A percentile compares a stretch with the other conserved stretches of the same genome.
phyloP scores from a whole-genome alignment of 2,797 vertebrate genomes.

The Gymnopithys bicolor region DNA sequence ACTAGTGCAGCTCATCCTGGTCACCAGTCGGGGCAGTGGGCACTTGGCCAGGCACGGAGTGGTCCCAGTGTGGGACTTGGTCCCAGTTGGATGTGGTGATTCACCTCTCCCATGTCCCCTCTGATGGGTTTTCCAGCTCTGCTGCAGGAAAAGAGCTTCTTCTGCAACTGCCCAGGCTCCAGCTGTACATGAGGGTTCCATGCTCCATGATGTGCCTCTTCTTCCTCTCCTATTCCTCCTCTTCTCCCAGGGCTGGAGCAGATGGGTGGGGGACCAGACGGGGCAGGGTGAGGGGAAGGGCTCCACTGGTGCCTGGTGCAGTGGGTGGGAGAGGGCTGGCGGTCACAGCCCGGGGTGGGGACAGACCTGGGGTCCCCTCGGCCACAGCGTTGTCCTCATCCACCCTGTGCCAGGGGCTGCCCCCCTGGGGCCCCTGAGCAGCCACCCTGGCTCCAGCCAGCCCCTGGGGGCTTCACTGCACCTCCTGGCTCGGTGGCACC shows the following conservation, averaged over 20 bases:
- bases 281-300: background rate
- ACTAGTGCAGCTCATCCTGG: background rate
- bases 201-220: background rate
- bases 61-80: background rate
- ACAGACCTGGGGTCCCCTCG: background rate
- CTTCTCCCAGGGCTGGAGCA: background rate
- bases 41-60: background rate
- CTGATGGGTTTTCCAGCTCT: accelerated
- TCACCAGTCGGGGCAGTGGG: background rate
- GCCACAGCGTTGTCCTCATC: constrained; percentile 3
- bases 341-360: background rate
- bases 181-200: background rate
- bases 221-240: background rate
- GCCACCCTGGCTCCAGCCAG: background rate
- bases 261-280: background rate
- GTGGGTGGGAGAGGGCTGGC: background rate
- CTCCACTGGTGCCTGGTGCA: background rate
- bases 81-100: accelerated
- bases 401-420: background rate
- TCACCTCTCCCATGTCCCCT: background rate
- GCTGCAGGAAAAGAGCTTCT: background rate
- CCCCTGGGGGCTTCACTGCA: background rate
- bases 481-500: constrained; percentile 1
- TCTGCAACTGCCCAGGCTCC: accelerated
- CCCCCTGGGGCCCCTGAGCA: background rate